phyloP scores from a whole-genome alignment of 2,888 invertebrate genomes.

The Dasypogon diadema region DNA sequence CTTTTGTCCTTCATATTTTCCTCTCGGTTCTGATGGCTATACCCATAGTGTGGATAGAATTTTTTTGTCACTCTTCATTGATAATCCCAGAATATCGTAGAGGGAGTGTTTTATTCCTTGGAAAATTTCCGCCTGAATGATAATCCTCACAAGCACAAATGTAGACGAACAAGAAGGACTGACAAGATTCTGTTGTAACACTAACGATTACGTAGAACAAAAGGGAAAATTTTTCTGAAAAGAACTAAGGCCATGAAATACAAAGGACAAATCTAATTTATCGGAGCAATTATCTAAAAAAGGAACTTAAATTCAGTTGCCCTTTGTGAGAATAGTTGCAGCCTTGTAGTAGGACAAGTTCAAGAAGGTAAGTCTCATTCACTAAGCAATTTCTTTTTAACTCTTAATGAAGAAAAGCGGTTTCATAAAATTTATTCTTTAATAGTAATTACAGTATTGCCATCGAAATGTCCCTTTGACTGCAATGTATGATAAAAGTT shows the following conservation, averaged over 20 bases:
- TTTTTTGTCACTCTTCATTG: conserved; percentile 42
- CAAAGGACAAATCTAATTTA: conserved; percentile 13
- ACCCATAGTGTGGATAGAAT: neutral
- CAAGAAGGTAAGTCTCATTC: no score
- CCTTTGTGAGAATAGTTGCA: no score
- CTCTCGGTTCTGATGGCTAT: neutral
- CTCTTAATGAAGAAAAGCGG: no score
- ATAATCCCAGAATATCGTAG: conserved; percentile 40
- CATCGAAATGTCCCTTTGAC: no score
- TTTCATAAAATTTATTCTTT: no score
- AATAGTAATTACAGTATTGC: no score
- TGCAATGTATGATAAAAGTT: no score
- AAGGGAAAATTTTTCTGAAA: neutral
- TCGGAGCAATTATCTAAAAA: conserved; percentile 23
- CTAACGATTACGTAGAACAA: conserved; percentile 40
- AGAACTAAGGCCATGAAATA: neutral
- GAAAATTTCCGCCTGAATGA: conserved; percentile 46
- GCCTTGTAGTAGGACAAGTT: no score
- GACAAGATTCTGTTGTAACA: conserved; percentile 7
- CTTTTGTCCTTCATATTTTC: conserved; percentile 29
- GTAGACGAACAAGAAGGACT: conserved; percentile 9
- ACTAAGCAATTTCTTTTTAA: no score
- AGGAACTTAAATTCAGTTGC: neutral
- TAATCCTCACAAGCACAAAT: conserved; percentile 36
- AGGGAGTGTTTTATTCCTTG: conserved; percentile 37